phyloP scores from a whole-genome alignment of 35 echinoderm and acorn worm genomes.

The Ptychodera flava region DNA sequence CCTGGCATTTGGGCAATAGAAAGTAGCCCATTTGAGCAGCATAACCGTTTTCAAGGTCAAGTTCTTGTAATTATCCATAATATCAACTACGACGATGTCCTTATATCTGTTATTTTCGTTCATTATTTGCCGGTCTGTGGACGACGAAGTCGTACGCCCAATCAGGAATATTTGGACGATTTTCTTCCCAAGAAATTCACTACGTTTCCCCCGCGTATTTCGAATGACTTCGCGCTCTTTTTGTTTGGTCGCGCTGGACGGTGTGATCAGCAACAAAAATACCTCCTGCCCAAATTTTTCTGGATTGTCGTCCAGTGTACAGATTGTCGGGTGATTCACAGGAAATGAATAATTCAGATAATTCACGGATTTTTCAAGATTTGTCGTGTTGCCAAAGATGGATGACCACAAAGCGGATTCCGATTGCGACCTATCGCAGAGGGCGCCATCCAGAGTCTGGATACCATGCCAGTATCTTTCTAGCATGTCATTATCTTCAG shows the following conservation, averaged over 20 bases:
- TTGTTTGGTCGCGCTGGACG: neutral
- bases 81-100: conserved; percentile 61
- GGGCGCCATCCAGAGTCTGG: neutral
- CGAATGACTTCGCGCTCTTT: neutral
- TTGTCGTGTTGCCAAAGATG: neutral
- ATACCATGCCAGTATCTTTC: neutral
- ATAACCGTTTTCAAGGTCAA: conserved; percentile 59
- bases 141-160: neutral
- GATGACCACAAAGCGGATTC: neutral
- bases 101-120: conserved; percentile 8
- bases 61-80: conserved; percentile 48
- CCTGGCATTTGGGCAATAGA: conserved; percentile 37
- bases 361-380: neutral
- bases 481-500: neutral
- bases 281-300: neutral
- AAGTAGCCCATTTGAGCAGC: conserved; percentile 55
- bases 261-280: neutral
- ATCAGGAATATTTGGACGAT: neutral
- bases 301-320: neutral
- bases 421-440: neutral
- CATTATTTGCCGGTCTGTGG: neutral
- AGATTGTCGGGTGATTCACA: neutral
- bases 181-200: neutral
- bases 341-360: neutral
- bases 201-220: neutral